Evolutionary conservation across 2,113 vertebrate species (phyloP).

Genomic region (Chaetorhynchus papuensis): DNA sequence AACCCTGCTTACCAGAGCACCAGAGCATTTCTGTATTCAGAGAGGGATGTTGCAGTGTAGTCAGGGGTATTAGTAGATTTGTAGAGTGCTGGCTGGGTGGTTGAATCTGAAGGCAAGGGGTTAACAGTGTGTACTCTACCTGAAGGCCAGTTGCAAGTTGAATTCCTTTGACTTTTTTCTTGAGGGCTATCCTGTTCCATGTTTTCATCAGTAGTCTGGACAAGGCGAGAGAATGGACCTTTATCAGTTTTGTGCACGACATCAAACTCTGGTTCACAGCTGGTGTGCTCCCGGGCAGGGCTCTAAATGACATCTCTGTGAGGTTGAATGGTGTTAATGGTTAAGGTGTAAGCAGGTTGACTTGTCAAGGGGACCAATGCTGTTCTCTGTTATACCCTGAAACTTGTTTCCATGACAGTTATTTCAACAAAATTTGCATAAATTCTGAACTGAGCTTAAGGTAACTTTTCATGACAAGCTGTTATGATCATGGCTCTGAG

Average conservation of each 20-base stretch:
- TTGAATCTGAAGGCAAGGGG: background rate
- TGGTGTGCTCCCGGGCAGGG: background rate
- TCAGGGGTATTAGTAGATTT: background rate
- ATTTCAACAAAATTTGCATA: background rate
- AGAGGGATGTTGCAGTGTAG: background rate
- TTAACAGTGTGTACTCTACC: background rate
- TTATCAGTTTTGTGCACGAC: background rate
- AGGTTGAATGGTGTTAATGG: background rate
- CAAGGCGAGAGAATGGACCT: rapidly evolving
- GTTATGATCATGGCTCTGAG: background rate
- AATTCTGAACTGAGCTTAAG: background rate
- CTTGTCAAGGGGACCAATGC: background rate
- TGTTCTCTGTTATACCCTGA: background rate
- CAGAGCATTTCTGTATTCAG: background rate
- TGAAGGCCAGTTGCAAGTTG: background rate
- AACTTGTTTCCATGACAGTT: background rate
- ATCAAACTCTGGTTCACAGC: background rate
- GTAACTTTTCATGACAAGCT: background rate
- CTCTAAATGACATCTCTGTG: background rate
- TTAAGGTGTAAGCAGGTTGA: background rate
- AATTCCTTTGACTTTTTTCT: background rate
- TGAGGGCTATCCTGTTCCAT: background rate
- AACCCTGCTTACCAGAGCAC: background rate
- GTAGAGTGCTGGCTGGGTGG: background rate
- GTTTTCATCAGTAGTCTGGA: background rate